Conservation (phyloP, 2,888 invertebrate species). For the Dinocampus coccinellae region DNA sequence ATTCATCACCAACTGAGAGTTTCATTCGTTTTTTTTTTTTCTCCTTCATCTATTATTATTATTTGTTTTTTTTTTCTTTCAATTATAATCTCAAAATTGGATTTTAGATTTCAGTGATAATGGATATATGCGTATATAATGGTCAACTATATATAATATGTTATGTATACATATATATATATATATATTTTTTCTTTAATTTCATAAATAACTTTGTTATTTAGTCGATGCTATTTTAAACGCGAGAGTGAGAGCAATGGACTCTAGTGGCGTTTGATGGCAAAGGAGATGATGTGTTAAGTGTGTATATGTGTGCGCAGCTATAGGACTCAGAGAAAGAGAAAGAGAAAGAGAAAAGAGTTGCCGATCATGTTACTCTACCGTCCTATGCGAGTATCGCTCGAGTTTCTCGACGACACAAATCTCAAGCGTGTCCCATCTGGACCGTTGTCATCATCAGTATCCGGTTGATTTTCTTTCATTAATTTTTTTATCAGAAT, state of each 20-base stretch:
- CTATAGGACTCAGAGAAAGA: background rate
- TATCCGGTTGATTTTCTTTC: background rate
- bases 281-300: conserved; percentile 20
- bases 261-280: conserved; percentile 21
- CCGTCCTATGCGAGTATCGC: conserved; percentile 44
- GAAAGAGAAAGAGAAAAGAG: background rate
- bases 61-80: background rate
- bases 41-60: background rate
- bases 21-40: background rate
- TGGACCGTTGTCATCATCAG: background rate
- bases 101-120: background rate
- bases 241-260: conserved; percentile 23
- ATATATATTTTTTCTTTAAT: background rate
- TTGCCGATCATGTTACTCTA: conserved; percentile 51
- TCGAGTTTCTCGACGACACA: conserved; percentile 49
- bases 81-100: conserved; percentile 11
- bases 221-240: conserved; percentile 15
- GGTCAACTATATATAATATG: background rate
- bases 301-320: background rate
- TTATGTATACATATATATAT: background rate
- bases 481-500: too few species aligned
- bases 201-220: conserved; percentile 5
- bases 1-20: conserved; percentile 3
- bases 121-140: background rate
- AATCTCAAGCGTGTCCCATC: background rate